Conservation (phyloP, 2,797 vertebrate genomes). For the Characodon lateralis region DNA sequence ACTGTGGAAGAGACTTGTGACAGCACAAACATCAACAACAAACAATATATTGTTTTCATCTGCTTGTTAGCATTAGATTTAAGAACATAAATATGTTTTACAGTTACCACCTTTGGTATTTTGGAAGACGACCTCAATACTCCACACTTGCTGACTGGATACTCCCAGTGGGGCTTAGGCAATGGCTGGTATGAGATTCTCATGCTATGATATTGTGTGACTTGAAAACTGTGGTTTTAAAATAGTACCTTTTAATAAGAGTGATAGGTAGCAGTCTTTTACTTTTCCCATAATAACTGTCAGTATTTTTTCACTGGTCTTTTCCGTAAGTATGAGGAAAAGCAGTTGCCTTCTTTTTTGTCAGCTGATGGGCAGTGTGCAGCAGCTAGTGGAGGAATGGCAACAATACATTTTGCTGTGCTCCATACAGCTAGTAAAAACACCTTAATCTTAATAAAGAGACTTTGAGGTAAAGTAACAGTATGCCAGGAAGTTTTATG, state of each 20-base stretch:
- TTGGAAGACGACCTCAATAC: neutral
- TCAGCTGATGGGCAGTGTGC: neutral
- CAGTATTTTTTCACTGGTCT: neutral
- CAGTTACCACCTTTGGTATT: neutral
- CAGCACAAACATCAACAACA: neutral
- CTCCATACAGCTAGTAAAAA: neutral
- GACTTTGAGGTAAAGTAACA: neutral
- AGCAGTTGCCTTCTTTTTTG: neutral
- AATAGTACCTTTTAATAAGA: neutral
- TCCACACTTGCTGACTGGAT: neutral
- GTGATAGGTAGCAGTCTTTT: neutral
- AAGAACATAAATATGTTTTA: neutral
- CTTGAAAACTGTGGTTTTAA: neutral
- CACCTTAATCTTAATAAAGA: neutral
- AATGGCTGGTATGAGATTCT: neutral
- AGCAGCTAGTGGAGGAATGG: too few species aligned
- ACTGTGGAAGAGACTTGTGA: too few species aligned
- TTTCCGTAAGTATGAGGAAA: neutral
- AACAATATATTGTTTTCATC: neutral
- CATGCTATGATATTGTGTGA: neutral
- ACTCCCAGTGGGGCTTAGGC: neutral
- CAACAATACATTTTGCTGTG: neutral
- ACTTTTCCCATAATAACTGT: neutral
- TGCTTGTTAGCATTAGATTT: neutral
- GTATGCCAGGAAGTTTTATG: neutral